Evolutionary conservation across 23 tunicate species (phyloP).

Genomic region (Halocynthia aurantium): DNA sequence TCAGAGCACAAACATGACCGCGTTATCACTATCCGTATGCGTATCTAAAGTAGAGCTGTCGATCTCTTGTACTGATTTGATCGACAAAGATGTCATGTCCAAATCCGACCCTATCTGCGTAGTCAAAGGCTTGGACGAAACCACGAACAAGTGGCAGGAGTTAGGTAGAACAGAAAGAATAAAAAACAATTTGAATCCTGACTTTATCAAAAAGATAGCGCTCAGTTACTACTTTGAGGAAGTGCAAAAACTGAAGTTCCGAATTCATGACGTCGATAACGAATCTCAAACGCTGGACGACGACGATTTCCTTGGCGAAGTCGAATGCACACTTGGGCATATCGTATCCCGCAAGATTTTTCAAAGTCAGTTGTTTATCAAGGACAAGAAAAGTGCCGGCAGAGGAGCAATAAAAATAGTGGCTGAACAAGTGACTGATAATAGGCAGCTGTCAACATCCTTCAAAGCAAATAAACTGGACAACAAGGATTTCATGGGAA

Average conservation of each 20-base stretch:
- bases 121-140: slow-evolving; percentile 29
- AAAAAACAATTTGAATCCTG: slow-evolving; percentile 45
- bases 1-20: too few relatives aligned
- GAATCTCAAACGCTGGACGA: slow-evolving; percentile 33
- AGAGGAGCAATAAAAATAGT: slow-evolving; percentile 25
- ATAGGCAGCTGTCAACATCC: slow-evolving; percentile 10
- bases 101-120: slow-evolving; percentile 95
- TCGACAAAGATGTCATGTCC: slow-evolving; percentile 79
- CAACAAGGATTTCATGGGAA: slow-evolving; percentile 57
- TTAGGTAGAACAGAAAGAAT: slow-evolving; percentile 73
- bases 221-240: slow-evolving; percentile 75
- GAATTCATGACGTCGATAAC: slow-evolving; percentile 71
- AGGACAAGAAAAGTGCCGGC: slow-evolving; percentile 27
- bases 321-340: slow-evolving; percentile 53
- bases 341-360: slow-evolving; percentile 51
- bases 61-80: slow-evolving; percentile 67
- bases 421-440: slow-evolving; percentile 52
- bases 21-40: neutral
- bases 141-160: slow-evolving; percentile 11
- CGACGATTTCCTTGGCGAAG: slow-evolving; percentile 77
- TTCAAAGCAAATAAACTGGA: slow-evolving; percentile 41
- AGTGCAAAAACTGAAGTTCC: slow-evolving; percentile 55
- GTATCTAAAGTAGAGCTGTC: slow-evolving; percentile 85
- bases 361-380: slow-evolving; percentile 27
- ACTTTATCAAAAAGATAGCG: slow-evolving; percentile 35